These are phyloP conservation scores for Limnephilus marmoratus DNA, from an alignment of 2,888 invertebrate species.

Conservation along the genomic window DNA sequence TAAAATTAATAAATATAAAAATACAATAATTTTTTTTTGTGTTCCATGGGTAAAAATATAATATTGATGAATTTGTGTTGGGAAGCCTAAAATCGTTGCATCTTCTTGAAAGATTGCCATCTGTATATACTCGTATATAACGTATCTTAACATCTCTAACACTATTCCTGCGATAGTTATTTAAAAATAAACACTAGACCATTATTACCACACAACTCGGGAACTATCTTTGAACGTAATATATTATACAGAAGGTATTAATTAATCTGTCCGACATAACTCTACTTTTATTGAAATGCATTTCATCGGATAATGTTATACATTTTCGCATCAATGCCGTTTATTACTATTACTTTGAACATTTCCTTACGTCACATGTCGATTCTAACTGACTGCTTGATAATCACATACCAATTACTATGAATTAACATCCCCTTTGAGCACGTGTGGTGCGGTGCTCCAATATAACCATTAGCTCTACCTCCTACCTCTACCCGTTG, in stretches of 20 bases:
- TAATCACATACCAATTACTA: slow-evolving; percentile 19
- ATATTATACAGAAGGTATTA: neutral
- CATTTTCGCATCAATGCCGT: neutral
- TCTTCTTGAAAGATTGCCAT: too few relatives aligned
- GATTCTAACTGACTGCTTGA: slow-evolving; percentile 8
- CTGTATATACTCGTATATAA: too few relatives aligned
- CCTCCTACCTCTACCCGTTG: neutral
- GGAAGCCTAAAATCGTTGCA: too few relatives aligned
- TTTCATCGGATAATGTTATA: neutral
- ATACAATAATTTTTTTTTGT: too few relatives aligned
- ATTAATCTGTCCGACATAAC: neutral
- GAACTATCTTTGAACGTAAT: neutral
- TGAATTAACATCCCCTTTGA: slow-evolving; percentile 26
- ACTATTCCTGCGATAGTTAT: too few relatives aligned
- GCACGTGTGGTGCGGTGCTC: neutral
- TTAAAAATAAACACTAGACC: too few relatives aligned
- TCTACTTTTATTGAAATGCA: neutral
- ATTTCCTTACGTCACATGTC: neutral
- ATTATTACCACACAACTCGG: too few relatives aligned
- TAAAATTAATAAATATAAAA: too few relatives aligned
- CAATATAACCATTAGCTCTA: slow-evolving; percentile 11
- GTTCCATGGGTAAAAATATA: too few relatives aligned
- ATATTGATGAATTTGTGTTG: too few relatives aligned
- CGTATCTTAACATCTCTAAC: too few relatives aligned
- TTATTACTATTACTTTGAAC: neutral